Percentiles rank a stretch among this genome's conserved stretches.
Conservation (phyloP, 2,113 vertebrate genomes). For the Alosa alosa region DNA sequence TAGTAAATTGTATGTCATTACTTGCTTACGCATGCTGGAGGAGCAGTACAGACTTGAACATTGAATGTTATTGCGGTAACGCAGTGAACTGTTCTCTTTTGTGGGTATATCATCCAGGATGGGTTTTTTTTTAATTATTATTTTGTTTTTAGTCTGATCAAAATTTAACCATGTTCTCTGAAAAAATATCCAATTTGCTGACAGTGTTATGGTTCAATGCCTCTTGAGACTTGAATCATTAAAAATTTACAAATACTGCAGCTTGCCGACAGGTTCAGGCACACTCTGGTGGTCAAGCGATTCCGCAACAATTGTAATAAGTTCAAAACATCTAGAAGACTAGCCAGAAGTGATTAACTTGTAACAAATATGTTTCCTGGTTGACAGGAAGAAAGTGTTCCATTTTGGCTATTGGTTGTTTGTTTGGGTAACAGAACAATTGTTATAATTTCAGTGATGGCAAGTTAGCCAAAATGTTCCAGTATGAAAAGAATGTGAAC, state of each 20-base stretch:
- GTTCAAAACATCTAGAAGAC: conserved; percentile 39
- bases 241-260: conserved; percentile 46
- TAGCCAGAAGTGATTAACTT: conserved; percentile 29
- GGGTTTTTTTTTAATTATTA: neutral
- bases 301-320: conserved; percentile 10
- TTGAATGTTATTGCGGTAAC: neutral
- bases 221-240: conserved; percentile 34
- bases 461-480: conserved; percentile 61
- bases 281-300: conserved; percentile 40
- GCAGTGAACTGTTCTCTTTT: neutral
- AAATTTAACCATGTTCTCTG: conserved; percentile 19
- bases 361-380: neutral
- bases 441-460: conserved; percentile 52
- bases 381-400: neutral
- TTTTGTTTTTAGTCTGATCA: neutral
- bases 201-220: neutral
- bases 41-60: neutral
- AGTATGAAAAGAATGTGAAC: conserved; percentile 53
- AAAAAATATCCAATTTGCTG: conserved; percentile 25
- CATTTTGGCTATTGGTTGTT: neutral
- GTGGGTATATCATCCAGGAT: neutral
- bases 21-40: neutral
- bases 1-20: neutral
- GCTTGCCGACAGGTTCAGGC: conserved; percentile 5
- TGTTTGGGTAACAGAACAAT: neutral